Evolutionary conservation across 2,888 invertebrate genomes (phyloP).

Genomic region (Pterostichus madidus): DNA sequence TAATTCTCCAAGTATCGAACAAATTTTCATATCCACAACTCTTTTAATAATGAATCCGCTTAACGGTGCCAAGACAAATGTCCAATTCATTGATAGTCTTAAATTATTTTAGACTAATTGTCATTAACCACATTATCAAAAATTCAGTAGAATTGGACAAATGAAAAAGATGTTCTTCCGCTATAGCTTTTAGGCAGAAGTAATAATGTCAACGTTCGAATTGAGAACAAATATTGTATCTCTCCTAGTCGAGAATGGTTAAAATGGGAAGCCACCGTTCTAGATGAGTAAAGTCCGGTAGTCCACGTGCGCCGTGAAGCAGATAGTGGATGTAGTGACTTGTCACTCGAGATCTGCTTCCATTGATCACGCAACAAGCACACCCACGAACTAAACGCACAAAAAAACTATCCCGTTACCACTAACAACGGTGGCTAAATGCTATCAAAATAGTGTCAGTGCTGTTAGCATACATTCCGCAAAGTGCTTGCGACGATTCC

Average conservation of each 20-base stretch:
- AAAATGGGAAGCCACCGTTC: constrained; percentile 7
- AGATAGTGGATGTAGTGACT: constrained; percentile 35
- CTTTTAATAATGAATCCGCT: too few relatives aligned
- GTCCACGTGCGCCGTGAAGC: constrained; percentile 12
- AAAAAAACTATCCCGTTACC: constrained; percentile 48
- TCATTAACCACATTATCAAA: too few relatives aligned
- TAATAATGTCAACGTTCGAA: too few relatives aligned
- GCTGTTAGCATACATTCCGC: constrained; percentile 6
- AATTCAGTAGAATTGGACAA: too few relatives aligned
- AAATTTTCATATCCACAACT: too few relatives aligned
- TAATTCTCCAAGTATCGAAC: too few relatives aligned
- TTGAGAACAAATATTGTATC: too few relatives aligned
- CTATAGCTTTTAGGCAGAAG: too few relatives aligned
- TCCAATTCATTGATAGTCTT: too few relatives aligned
- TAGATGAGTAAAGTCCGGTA: constrained; percentile 26
- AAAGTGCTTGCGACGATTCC: not conserved
- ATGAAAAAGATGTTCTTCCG: too few relatives aligned
- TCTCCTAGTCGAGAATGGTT: not conserved
- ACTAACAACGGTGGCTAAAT: constrained; percentile 34
- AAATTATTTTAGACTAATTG: too few relatives aligned
- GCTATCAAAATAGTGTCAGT: constrained; percentile 17
- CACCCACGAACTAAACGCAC: constrained; percentile 35
- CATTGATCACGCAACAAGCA: constrained; percentile 35
- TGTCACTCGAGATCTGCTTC: constrained; percentile 41
- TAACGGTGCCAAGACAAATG: too few relatives aligned